A percentile compares a stretch with the other conserved stretches of the same genome.
These are phyloP conservation scores for Rhodeus uyekii DNA, from an alignment of 2,797 vertebrate species.

Conservation along the genomic window DNA sequence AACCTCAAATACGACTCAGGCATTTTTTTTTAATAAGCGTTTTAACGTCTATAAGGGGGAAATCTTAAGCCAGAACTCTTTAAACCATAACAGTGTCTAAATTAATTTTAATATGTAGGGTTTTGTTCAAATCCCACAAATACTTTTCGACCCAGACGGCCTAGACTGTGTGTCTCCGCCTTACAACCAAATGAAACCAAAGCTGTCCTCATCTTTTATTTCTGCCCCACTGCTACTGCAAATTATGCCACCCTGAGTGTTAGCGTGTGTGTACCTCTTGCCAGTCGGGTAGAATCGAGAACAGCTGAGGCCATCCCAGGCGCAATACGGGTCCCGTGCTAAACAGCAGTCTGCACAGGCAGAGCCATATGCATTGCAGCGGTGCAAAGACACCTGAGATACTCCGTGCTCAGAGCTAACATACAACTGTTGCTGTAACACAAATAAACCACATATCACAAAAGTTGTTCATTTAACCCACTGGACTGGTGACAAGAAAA, in stretches of 20 bases:
- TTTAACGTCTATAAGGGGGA: neutral
- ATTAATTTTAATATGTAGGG: neutral
- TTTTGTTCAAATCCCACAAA: neutral
- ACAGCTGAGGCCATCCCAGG: constrained; percentile 95
- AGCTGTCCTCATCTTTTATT: neutral
- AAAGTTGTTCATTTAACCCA: constrained; percentile 68
- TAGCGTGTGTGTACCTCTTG: constrained; percentile 81
- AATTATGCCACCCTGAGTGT: constrained; percentile 11
- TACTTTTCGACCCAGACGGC: neutral
- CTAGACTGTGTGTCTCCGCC: constrained; percentile 6
- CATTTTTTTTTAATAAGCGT: neutral
- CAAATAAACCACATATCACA: constrained; percentile 71
- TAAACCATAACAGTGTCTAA: constrained; percentile 3
- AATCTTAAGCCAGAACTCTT: neutral
- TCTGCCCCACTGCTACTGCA: neutral
- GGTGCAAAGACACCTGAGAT: constrained; percentile 93
- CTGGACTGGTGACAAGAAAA: constrained; percentile 67
- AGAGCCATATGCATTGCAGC: constrained; percentile 91
- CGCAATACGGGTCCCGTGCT: constrained; percentile 94
- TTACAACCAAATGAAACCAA: constrained; percentile 16
- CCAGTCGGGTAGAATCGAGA: constrained; percentile 94
- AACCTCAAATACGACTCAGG: neutral
- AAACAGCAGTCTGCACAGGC: constrained; percentile 98
- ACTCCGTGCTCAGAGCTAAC: constrained; percentile 92
- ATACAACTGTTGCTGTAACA: constrained; percentile 93